These are phyloP conservation scores for Apodemia mormo DNA, from an alignment of 2,888 invertebrate genomes.

Conservation along the genomic window DNA sequence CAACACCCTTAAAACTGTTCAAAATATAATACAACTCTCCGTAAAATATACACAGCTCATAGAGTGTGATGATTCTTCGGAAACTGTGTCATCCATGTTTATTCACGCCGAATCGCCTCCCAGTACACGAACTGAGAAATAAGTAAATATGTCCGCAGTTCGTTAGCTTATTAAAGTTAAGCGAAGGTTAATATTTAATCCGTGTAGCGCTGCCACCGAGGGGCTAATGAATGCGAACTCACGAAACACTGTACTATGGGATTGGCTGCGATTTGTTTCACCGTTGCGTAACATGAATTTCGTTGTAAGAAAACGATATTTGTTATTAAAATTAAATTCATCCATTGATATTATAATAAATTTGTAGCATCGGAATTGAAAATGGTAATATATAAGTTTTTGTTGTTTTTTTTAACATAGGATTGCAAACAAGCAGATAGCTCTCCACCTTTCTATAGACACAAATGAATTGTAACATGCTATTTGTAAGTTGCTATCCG, in stretches of 20 bases:
- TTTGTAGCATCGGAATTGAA: no score
- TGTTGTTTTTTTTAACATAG: no score
- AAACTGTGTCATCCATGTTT: slow-evolving; percentile 17
- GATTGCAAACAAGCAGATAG: no score
- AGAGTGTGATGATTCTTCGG: neutral
- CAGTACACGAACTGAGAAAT: slow-evolving; percentile 26
- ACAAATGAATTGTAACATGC: no score
- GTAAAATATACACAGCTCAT: neutral
- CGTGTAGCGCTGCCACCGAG: slow-evolving; percentile 29
- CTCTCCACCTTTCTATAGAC: no score
- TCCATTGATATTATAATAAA: neutral
- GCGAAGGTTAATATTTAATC: slow-evolving; percentile 37
- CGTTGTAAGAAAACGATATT: neutral
- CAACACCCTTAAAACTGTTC: no score
- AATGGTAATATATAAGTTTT: no score
- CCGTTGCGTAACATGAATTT: slow-evolving; percentile 2
- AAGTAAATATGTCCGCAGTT: slow-evolving; percentile 28
- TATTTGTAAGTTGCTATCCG: no score
- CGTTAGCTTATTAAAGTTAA: slow-evolving; percentile 36
- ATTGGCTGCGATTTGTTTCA: neutral
- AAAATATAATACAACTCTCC: neutral
- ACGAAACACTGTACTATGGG: slow-evolving; percentile 23
- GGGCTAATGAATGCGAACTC: slow-evolving; percentile 38
- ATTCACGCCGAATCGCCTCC: slow-evolving; percentile 15
- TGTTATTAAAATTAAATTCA: no score